Percentiles rank a stretch among this genome's conserved stretches.
Conservation (phyloP, 2,113 vertebrate genomes). For the Corythaixoides concolor region DNA sequence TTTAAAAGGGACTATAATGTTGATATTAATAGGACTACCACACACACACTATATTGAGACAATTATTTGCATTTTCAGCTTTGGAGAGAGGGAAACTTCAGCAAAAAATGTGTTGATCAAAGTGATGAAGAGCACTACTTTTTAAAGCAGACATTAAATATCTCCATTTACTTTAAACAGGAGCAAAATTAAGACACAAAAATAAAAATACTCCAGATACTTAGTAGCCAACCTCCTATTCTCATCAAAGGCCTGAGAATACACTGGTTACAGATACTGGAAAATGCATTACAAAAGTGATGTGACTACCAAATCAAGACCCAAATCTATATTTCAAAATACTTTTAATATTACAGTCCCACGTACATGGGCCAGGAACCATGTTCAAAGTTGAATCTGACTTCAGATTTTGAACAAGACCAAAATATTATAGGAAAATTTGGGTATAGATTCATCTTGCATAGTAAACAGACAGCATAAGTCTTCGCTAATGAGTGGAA, state of each 20-base stretch:
- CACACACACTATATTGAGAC: neutral
- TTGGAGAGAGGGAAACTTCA: neutral
- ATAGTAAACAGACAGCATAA: neutral
- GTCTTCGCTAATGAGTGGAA: neutral
- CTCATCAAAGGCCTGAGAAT: neutral
- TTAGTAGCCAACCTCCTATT: neutral
- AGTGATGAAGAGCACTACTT: neutral
- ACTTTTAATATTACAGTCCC: neutral
- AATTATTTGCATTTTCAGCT: conserved; percentile 21
- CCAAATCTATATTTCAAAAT: neutral
- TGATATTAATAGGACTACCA: neutral
- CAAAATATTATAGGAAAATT: neutral
- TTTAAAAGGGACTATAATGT: neutral
- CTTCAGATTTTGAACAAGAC: neutral
- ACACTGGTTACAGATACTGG: neutral
- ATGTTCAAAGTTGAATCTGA: neutral
- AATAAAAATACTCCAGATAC: neutral
- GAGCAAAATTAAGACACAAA: conserved; percentile 1
- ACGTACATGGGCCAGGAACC: neutral
- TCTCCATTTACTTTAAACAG: conserved; percentile 8
- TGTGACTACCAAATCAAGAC: neutral
- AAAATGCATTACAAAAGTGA: neutral
- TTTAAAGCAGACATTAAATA: neutral
- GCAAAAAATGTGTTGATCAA: neutral
- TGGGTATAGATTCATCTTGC: neutral